Percentiles rank a stretch among this genome's conserved stretches.
These are phyloP conservation scores for Sciaenops ocellatus DNA, from an alignment of 2,797 vertebrate species.

Conservation along the genomic window DNA sequence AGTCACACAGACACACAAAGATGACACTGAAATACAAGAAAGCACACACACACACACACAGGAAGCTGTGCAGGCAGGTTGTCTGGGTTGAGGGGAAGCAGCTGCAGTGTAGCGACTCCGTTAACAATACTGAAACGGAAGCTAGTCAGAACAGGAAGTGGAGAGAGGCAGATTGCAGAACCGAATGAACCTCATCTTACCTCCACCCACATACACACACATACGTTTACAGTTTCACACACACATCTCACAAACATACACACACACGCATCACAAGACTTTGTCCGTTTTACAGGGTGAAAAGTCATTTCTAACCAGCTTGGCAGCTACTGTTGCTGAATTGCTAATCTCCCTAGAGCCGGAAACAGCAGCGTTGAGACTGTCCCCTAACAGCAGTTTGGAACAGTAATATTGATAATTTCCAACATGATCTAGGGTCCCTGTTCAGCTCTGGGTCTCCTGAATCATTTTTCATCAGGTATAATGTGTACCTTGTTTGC, in stretches of 20 bases:
- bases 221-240: neutral
- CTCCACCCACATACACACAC: neutral
- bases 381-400: neutral
- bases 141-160: slow-evolving; percentile 80
- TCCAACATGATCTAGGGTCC: neutral
- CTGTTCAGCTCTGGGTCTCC: neutral
- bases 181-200: slow-evolving; percentile 25
- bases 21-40: neutral
- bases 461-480: neutral
- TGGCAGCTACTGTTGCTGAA: neutral
- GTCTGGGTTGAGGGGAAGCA: slow-evolving; percentile 65
- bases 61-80: slow-evolving; percentile 65
- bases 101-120: slow-evolving; percentile 10
- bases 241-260: slow-evolving; percentile 1
- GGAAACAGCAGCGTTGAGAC: neutral
- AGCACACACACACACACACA: slow-evolving; percentile 40
- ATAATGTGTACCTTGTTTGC: too few relatives aligned
- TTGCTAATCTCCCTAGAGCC: neutral
- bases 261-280: neutral
- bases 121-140: slow-evolving; percentile 80
- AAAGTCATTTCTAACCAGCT: neutral
- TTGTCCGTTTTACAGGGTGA: slow-evolving; percentile 9
- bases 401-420: neutral
- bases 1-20: slow-evolving; percentile 6
- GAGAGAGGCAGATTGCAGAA: slow-evolving; percentile 54